Percentiles rank a stretch among this genome's conserved stretches.
Conservation (phyloP, 1,140 invertebrate genomes). For the Papilio xuthus region DNA sequence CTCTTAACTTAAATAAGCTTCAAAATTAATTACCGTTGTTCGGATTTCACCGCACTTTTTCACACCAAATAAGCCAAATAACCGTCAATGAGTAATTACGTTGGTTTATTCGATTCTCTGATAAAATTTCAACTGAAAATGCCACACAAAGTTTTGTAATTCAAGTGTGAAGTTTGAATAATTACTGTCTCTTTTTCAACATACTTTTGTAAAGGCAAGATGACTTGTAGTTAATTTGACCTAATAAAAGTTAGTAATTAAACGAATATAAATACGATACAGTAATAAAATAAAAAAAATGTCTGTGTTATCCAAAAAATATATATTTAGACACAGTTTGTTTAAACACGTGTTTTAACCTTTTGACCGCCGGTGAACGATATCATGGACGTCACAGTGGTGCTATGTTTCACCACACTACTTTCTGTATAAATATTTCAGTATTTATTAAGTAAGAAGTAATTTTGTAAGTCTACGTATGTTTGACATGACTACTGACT, state of each 20-base stretch:
- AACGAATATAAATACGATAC: neutral
- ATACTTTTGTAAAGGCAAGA: neutral
- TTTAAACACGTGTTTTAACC: too few relatives aligned
- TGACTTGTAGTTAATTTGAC: neutral
- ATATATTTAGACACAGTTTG: too few relatives aligned
- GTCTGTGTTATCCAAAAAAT: too few relatives aligned
- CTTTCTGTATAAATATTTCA: too few relatives aligned
- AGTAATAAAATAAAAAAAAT: too few relatives aligned
- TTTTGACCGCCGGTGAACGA: too few relatives aligned
- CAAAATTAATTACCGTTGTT: slow-evolving; percentile 7
- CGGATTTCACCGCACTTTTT: neutral
- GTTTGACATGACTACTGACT: too few relatives aligned
- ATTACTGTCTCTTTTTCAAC: neutral
- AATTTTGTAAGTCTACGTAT: too few relatives aligned
- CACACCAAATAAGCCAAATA: slow-evolving; percentile 23
- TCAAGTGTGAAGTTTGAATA: neutral
- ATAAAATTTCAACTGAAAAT: slow-evolving; percentile 18
- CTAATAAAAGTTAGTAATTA: neutral
- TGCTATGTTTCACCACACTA: too few relatives aligned
- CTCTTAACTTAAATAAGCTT: neutral
- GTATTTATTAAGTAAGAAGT: too few relatives aligned
- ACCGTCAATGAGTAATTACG: slow-evolving; percentile 26
- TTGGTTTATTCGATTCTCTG: neutral
- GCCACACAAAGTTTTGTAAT: neutral
- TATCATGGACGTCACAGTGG: too few relatives aligned